Conservation (phyloP, 64 coral and sea anemone genomes). For the Porites australiensis region DNA sequence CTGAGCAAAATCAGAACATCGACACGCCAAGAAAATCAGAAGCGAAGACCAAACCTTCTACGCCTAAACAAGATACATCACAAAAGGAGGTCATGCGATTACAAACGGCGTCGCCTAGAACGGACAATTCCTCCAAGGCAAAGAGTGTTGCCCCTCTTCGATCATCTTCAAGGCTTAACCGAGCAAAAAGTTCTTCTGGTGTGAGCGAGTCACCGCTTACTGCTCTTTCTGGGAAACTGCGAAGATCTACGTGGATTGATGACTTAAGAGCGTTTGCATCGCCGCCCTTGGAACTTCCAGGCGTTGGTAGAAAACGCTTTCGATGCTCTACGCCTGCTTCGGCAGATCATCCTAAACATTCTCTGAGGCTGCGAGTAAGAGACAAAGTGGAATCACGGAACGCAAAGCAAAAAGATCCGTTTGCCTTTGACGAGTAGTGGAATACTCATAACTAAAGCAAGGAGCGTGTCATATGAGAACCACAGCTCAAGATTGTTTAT, state of each 20-base stretch:
- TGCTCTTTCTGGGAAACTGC: background rate
- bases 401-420: background rate
- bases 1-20: background rate
- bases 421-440: constrained; percentile 32
- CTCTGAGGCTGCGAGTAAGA: background rate
- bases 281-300: background rate
- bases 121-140: background rate
- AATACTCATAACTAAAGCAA: too few species aligned
- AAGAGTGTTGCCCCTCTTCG: background rate
- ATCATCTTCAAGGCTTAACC: background rate
- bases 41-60: background rate
- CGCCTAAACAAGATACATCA: background rate
- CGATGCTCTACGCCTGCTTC: background rate
- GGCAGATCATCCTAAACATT: background rate
- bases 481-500: too few species aligned
- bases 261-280: background rate
- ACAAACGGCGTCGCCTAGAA: background rate
- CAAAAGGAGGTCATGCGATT: background rate
- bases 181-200: background rate
- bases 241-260: constrained; percentile 37
- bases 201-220: background rate
- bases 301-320: background rate
- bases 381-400: background rate
- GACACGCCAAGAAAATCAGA: background rate
- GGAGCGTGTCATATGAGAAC: too few species aligned